These are phyloP conservation scores for Momotus momota DNA, from an alignment of 2,797 vertebrate species.

Conservation along the genomic window DNA sequence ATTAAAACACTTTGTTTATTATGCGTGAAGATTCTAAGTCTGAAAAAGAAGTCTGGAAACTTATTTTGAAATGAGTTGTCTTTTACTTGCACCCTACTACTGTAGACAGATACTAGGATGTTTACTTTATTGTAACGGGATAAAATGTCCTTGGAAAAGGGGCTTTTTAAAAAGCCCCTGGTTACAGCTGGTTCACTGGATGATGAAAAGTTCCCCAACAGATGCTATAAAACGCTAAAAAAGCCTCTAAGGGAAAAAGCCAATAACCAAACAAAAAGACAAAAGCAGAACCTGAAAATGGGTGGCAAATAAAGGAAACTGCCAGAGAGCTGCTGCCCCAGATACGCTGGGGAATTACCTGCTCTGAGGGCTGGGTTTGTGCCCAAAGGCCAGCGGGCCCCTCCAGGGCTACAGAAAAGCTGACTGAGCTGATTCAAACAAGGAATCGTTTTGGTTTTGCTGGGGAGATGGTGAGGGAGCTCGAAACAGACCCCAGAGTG, in stretches of 20 bases:
- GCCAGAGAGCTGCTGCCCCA: neutral
- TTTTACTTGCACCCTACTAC: neutral
- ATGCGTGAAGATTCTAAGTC: neutral
- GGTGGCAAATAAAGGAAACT: neutral
- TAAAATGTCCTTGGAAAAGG: neutral
- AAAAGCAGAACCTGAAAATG: neutral
- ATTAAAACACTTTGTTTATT: neutral
- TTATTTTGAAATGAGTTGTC: neutral
- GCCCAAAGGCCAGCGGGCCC: rapidly evolving
- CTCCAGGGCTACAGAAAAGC: neutral
- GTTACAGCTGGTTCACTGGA: neutral
- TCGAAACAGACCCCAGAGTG: neutral
- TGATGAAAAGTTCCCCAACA: neutral
- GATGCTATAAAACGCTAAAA: neutral
- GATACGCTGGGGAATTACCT: neutral
- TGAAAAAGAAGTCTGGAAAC: neutral
- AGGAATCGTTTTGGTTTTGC: neutral
- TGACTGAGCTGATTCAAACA: rapidly evolving
- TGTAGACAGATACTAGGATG: neutral
- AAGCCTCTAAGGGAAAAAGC: neutral
- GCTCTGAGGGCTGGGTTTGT: rapidly evolving
- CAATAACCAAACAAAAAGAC: no score
- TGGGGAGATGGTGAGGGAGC: neutral
- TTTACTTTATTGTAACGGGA: neutral
- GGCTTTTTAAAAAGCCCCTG: neutral